phyloP scores from a whole-genome alignment of 2,797 vertebrate species.

The Tangara arthus region DNA sequence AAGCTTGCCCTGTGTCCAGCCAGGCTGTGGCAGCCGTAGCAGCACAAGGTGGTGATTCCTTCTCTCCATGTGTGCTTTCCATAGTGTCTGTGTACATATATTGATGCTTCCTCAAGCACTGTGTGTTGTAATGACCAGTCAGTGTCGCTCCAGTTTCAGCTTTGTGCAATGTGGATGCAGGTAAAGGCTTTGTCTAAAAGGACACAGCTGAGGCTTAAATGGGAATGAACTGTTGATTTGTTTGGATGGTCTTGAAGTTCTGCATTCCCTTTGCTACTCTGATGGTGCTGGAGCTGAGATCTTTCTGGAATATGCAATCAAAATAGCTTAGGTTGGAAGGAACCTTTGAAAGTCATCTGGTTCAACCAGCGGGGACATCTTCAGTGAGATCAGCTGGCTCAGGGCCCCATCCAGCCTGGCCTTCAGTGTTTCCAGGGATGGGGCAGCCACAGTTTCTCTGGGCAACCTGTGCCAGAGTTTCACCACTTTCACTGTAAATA shows the following conservation, averaged over 20 bases:
- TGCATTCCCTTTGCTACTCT: background rate
- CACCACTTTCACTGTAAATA: background rate
- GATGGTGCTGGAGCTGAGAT: background rate
- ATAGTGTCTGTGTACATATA: rapidly evolving
- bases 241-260: background rate
- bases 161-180: background rate
- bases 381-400: background rate
- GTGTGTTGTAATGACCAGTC: background rate
- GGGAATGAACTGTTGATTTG: background rate
- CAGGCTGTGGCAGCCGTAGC: background rate
- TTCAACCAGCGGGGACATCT: background rate
- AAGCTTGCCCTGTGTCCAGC: background rate
- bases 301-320: background rate
- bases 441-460: background rate
- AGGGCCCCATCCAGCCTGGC: background rate
- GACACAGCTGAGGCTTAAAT: background rate
- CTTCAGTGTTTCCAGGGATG: background rate
- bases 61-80: background rate
- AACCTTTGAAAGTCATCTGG: background rate
- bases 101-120: background rate
- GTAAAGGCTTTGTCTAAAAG: background rate
- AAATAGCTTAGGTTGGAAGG: background rate
- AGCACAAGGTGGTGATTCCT: background rate
- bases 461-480: background rate
- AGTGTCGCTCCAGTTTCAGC: background rate